Evolutionary conservation across 2,797 vertebrate genomes (phyloP).

Genomic region (Tympanoctomys barrerae): DNA sequence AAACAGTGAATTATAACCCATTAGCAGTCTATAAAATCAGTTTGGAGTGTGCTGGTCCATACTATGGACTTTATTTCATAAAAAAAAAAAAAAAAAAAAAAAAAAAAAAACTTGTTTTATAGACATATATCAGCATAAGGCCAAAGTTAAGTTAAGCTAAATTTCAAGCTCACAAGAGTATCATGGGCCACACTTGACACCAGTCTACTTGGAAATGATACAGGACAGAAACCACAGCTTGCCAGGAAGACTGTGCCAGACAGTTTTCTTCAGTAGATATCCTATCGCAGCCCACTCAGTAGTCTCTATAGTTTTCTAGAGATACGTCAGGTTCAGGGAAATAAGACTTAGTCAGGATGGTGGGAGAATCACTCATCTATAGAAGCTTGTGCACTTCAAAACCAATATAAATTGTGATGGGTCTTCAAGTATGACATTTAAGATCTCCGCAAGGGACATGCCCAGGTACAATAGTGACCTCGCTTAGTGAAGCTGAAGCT

Average conservation of each 20-base stretch:
- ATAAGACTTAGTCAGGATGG: background rate
- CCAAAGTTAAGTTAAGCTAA: slow-evolving; percentile 35
- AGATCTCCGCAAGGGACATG: background rate
- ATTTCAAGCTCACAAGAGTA: background rate
- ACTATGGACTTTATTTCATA: background rate
- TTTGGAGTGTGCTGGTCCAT: background rate
- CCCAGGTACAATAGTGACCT: background rate
- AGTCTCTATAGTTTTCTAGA: background rate
- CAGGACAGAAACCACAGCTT: background rate
- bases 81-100: background rate
- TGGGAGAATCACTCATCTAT: background rate
- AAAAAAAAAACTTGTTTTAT: slow-evolving; percentile 26
- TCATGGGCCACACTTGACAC: background rate
- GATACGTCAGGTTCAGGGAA: background rate
- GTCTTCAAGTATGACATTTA: background rate
- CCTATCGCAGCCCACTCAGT: background rate
- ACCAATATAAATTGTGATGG: background rate
- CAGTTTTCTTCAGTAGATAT: background rate
- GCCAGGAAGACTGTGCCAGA: background rate
- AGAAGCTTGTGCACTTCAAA: background rate
- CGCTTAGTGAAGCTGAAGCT: background rate
- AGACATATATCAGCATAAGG: background rate
- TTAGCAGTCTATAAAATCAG: slow-evolving; percentile 37
- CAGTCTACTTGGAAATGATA: background rate
- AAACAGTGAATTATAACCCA: background rate